Evolutionary conservation across 1,140 invertebrate species (phyloP).

Genomic region (Pygmarrhopalites habei): DNA sequence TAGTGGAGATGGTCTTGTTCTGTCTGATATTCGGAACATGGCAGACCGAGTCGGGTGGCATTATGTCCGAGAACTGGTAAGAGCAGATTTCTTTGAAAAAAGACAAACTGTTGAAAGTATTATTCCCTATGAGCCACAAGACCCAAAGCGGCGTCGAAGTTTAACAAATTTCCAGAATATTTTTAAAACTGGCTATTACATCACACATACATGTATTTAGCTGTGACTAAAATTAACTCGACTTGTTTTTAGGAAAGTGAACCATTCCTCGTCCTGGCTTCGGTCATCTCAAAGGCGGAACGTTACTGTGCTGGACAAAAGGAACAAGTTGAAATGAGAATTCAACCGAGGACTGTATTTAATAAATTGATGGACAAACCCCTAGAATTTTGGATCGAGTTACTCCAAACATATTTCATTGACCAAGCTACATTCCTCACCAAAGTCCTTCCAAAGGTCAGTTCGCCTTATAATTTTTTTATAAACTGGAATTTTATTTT

Average conservation of each 20-base stretch:
- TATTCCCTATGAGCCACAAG: no score
- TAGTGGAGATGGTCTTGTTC: no score
- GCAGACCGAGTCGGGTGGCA: slow-evolving; percentile 37
- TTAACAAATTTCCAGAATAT: no score
- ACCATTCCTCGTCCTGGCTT: slow-evolving; percentile 30
- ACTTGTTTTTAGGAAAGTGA: no score
- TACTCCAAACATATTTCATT: slow-evolving; percentile 65
- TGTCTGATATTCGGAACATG: slow-evolving; percentile 30
- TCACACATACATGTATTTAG: no score
- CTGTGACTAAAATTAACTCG: no score
- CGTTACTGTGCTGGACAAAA: slow-evolving; percentile 22
- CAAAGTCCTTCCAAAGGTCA: slow-evolving; percentile 39
- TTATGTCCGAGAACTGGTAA: slow-evolving; percentile 31
- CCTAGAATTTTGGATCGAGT: slow-evolving; percentile 60
- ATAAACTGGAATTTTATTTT: neutral
- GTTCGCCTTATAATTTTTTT: no score
- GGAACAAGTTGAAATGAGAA: slow-evolving; percentile 51
- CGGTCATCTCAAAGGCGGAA: slow-evolving; percentile 33
- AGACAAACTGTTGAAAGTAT: no score
- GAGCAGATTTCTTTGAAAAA: no score
- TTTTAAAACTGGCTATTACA: no score
- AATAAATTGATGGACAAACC: slow-evolving; percentile 57
- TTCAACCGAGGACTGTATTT: slow-evolving; percentile 62
- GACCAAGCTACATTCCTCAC: slow-evolving; percentile 46
- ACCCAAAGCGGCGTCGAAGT: no score